Base-by-base conservation (phyloP, 1,140 invertebrate genomes). In the Drosophila parvula region DNA sequence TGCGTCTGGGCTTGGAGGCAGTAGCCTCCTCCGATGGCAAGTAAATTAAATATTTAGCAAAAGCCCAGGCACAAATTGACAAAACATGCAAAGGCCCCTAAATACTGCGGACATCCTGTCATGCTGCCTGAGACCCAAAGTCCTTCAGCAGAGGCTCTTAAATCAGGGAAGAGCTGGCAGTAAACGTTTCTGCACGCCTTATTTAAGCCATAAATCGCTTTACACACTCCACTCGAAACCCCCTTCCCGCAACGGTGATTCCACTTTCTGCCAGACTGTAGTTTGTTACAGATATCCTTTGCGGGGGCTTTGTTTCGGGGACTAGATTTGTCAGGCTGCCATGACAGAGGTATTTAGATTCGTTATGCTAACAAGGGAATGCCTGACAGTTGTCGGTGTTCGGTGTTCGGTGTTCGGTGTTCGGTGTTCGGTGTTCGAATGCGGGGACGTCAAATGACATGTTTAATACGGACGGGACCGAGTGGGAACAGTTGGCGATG, bases 401-500 rank as follows among this genome's bases (percentile, higher is more conserved):
- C 45, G 22, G 7, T 47, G 51, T 55, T 50, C 50, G 36, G 44
- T 51, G 51, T 55, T 50, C 50, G 36, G 44, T 51, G 57, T 61
- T 76, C 43, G 18, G 5, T 43, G 53, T 47, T 50, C 50, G 36
- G 30, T 60, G 57, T 40, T 55, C 64, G 60, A 68, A 38, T 62
- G 50, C 18, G 41, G 48, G 41, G 40, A 55, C 70, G 59, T 57
- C 63, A 80, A 74, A 79, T 74, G 84, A 80, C 85, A 89, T 74
- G 73, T 78, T 89, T 89, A 83, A 83, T 79, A 50, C 80, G 41
- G 34, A 47, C 77, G 43, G 50, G 40, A 51, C 44, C 60, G 57
- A 57, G 57, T 78, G 82, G 81, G 48, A 88, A 74, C 83, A 89
- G 71, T 89, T 88, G 83, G 74, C 74, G 80, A 67, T 86, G 83